Base-by-base conservation (phyloP, 2,113 vertebrate genomes). In the Tyrannus savana region DNA sequence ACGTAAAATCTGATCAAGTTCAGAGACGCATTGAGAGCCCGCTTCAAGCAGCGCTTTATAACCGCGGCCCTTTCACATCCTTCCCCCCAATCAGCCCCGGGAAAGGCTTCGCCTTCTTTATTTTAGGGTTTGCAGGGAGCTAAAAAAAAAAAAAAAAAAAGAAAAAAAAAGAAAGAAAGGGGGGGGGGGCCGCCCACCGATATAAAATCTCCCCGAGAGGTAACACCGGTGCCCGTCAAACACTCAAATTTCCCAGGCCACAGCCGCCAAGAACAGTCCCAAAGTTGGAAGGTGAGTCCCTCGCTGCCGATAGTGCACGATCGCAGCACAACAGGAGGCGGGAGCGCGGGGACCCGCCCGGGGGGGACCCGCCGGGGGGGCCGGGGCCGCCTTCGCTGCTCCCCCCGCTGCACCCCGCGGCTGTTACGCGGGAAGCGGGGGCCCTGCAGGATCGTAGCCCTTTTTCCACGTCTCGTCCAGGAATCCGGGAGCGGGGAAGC, bases 1-100 rank as follows among this genome's bases (percentile, higher is more conserved):
- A 98, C 98, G 97, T 97, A 98, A 98, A 98, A 98, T 99, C 99
- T 99, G 99, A 99, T 99, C 99, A 99, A 99, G 99, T 99, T 99
- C 99, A 99, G 98, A 99, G 99, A 97, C 98, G 97, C 98, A 97
- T 92, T 98, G 98, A 99, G 98, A 98, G 98, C 96, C 82, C 46
- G 96, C 98, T 98, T 98, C 98, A 98, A 99, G 98, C 98, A 98
- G 98, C 95, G 98, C 98, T 99, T 99, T 99, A 98, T 98, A 99
- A 98, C 98, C 97, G 97, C 98, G 97, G 97, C 96, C 97, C 98
- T 98, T 99, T 99, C 98, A 98, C 98, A 97, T 98, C 97, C 97
- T 97, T 97, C 69, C 96, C 95, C 97, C 97, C 98, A 98, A 71
- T 98, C 98, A 97, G 97, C 98, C 97, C 97, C 97, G 95, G 98